A percentile compares a stretch with the other conserved stretches of the same genome.
Evolutionary conservation across 1,140 invertebrate genomes (phyloP).

Genomic region (Pantala flavescens): DNA sequence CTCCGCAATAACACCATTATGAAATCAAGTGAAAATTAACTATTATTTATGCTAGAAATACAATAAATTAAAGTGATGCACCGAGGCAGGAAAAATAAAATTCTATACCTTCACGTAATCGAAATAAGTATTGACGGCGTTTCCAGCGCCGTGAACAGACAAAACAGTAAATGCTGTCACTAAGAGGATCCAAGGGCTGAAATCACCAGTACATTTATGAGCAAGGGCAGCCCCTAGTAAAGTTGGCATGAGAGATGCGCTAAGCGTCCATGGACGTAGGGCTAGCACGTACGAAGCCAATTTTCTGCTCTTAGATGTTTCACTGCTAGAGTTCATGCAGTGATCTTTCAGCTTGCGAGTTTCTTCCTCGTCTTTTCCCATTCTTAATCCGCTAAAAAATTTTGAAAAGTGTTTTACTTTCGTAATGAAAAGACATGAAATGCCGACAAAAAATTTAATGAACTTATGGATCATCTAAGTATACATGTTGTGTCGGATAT

Average conservation of each 20-base stretch:
- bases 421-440: no score
- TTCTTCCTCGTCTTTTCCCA: background rate
- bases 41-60: no score
- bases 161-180: constrained; percentile 74
- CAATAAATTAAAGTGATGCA: no score
- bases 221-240: constrained; percentile 75
- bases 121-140: constrained; percentile 94
- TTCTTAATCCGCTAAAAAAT: background rate
- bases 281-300: constrained; percentile 77
- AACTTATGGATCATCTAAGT: no score
- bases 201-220: constrained; percentile 59
- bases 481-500: no score
- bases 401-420: no score
- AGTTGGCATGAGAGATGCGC: constrained; percentile 81
- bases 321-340: background rate
- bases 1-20: no score
- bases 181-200: constrained; percentile 66
- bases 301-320: constrained; percentile 50
- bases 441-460: no score
- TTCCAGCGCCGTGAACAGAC: constrained; percentile 88
- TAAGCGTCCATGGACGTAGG: constrained; percentile 83
- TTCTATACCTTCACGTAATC: constrained; percentile 63
- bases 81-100: no score
- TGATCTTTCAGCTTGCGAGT: background rate
- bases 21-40: no score